A percentile compares a stretch with the other conserved stretches of the same genome.
Evolutionary conservation across 2,888 invertebrate genomes (phyloP).

Genomic region (Crocallis elinguaria): DNA sequence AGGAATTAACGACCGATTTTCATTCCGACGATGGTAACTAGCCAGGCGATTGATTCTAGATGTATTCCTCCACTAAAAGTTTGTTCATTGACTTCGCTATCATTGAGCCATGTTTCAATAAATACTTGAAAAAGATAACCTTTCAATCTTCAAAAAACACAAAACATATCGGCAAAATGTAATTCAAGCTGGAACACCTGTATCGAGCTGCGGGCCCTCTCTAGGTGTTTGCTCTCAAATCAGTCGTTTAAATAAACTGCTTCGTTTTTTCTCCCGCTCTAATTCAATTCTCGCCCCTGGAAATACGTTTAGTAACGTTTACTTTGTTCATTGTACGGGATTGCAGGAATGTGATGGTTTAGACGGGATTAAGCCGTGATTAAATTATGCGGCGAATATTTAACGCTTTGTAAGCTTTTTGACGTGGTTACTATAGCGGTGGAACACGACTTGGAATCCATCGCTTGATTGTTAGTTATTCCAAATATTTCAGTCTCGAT

Average conservation of each 20-base stretch:
- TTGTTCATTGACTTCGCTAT: too few species aligned
- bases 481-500: not conserved
- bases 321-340: slow-evolving; percentile 54
- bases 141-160: slow-evolving; percentile 17
- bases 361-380: slow-evolving; percentile 29
- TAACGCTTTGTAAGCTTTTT: slow-evolving; percentile 11
- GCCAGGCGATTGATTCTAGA: too few species aligned
- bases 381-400: slow-evolving; percentile 24
- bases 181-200: slow-evolving; percentile 36
- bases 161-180: slow-evolving; percentile 23
- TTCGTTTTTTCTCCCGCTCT: slow-evolving; percentile 67
- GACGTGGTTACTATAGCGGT: slow-evolving; percentile 1
- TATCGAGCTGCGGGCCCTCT: slow-evolving; percentile 65
- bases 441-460: not conserved
- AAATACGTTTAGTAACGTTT: slow-evolving; percentile 66
- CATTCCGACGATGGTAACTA: too few species aligned
- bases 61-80: too few species aligned
- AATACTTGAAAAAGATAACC: too few species aligned
- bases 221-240: slow-evolving; percentile 77
- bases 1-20: too few species aligned
- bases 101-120: too few species aligned
- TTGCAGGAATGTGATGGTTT: slow-evolving; percentile 40
- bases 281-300: slow-evolving; percentile 69
- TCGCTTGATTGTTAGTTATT: not conserved
- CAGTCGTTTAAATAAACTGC: slow-evolving; percentile 79